Base-by-base conservation (phyloP, 2,888 invertebrate species). In the Polydrusus tereticollis region DNA sequence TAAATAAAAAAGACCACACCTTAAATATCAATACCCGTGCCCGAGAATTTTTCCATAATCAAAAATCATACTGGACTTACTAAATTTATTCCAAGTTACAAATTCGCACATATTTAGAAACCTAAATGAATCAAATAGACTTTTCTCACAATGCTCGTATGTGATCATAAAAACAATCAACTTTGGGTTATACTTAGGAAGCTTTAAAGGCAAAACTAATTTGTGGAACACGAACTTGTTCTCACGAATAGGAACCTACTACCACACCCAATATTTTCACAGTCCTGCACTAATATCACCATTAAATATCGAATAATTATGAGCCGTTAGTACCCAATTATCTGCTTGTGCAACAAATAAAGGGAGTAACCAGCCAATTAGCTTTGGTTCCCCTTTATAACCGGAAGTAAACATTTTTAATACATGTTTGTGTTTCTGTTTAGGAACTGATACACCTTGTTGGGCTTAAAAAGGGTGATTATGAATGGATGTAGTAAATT, bases 191-290 rank as follows among this genome's bases (percentile, higher is more conserved):
- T n/a, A n/a, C n/a, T n/a, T n/a, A n/a, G n/a, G n/a, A n/a, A n/a
- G n/a, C n/a, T n/a, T n/a, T n/a, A n/a, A n/a, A n/a, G n/a, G n/a
- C n/a, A 26, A 3, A 26, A 26, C 26, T 7, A 7, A 5, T 7
- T 26, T 7, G 7, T 26, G 4, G 4, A 3, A 3, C 26, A 26
- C 3, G 26, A 16, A 16, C 41, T 16, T 18, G 59, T 67, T 67
- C 67, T 33, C 67, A 67, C 67, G 59, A 55, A 20, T 4, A 36
- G 2, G 12, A 29, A 14, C 14, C 8, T 45, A 33, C 29, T 10
- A 65, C 64, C 70, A 58, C 64, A 64, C 70, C 70, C 50, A 58
- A 38, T 41, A 57, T 58, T 64, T 70, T 70, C 38, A 70, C 70
- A 47, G n/a, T 38, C 8, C 14, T 10, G 4, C 23, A 33, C 70